Conservation (phyloP, 2,888 invertebrate species). For the Erebia palarica region DNA sequence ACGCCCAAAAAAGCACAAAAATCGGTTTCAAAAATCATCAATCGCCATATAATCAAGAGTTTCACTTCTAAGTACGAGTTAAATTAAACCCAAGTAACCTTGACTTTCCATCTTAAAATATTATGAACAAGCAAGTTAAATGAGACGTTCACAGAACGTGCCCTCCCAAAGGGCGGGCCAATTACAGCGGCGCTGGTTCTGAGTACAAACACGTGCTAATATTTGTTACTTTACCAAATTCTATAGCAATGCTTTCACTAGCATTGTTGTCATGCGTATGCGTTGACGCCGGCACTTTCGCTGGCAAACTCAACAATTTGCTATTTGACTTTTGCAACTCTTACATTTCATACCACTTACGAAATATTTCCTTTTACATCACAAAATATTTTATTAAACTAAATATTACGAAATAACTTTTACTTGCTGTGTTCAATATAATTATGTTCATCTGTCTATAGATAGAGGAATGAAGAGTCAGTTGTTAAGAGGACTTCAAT, state of each 20-base stretch:
- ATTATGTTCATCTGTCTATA: neutral
- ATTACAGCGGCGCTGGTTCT: slow-evolving; percentile 41
- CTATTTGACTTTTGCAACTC: slow-evolving; percentile 54
- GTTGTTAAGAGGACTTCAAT: too few species aligned
- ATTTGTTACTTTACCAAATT: slow-evolving; percentile 52
- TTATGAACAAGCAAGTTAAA: slow-evolving; percentile 31
- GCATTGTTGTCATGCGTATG: slow-evolving; percentile 56
- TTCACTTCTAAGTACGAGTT: neutral
- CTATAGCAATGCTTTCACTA: slow-evolving; percentile 60
- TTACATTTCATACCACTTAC: slow-evolving; percentile 43
- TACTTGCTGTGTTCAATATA: neutral
- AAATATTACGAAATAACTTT: slow-evolving; percentile 11
- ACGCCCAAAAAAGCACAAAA: neutral
- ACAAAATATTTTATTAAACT: slow-evolving; percentile 42
- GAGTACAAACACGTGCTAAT: slow-evolving; percentile 48
- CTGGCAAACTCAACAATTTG: slow-evolving; percentile 50
- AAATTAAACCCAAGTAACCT: slow-evolving; percentile 6
- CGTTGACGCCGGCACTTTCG: slow-evolving; percentile 57
- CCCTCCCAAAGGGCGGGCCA: slow-evolving; percentile 27
- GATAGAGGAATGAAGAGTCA: too few species aligned
- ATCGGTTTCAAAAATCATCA: slow-evolving; percentile 1
- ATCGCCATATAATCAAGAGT: neutral
- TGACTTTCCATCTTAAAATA: slow-evolving; percentile 14
- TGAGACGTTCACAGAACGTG: slow-evolving; percentile 32
- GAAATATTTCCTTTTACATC: slow-evolving; percentile 41